Evolutionary conservation across 2,888 invertebrate species (phyloP).

Genomic region (Lobophora halterata): DNA sequence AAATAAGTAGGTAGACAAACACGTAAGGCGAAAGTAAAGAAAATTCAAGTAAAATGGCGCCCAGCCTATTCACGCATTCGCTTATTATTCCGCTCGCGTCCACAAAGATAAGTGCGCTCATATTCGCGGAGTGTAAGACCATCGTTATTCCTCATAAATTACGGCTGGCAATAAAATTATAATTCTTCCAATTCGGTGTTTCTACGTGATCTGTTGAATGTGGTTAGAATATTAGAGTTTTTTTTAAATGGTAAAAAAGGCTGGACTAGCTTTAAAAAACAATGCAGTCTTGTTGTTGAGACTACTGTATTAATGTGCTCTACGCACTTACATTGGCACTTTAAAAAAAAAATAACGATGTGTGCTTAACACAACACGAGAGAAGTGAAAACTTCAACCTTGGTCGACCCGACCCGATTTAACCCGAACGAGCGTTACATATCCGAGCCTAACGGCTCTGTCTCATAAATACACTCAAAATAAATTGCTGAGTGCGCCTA

Average conservation of each 20-base stretch:
- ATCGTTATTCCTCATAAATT: constrained; percentile 42
- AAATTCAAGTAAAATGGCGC: constrained; percentile 24
- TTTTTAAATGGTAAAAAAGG: background rate
- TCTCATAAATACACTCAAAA: too few relatives aligned
- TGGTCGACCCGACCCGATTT: too few relatives aligned
- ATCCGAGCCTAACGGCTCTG: too few relatives aligned
- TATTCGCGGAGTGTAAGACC: constrained; percentile 28
- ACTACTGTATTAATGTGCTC: too few relatives aligned
- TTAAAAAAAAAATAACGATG: too few relatives aligned
- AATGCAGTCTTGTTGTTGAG: background rate
- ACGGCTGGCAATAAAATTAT: constrained; percentile 54
- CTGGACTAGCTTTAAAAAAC: background rate
- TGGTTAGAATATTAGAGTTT: constrained; percentile 3
- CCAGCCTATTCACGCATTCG: constrained; percentile 20
- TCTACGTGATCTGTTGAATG: constrained; percentile 39
- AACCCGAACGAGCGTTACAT: too few relatives aligned
- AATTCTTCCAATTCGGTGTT: constrained; percentile 45
- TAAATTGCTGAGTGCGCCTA: too few relatives aligned
- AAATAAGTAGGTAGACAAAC: too few relatives aligned
- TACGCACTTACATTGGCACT: too few relatives aligned
- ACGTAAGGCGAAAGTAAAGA: too few relatives aligned
- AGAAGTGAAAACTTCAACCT: too few relatives aligned
- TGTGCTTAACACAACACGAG: too few relatives aligned
- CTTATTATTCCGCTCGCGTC: constrained; percentile 47
- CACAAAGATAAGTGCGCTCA: constrained; percentile 42